Percentiles rank a stretch among this genome's conserved stretches.
Conservation (phyloP, 2,797 vertebrate genomes). For the Syngnathus rostellatus region DNA sequence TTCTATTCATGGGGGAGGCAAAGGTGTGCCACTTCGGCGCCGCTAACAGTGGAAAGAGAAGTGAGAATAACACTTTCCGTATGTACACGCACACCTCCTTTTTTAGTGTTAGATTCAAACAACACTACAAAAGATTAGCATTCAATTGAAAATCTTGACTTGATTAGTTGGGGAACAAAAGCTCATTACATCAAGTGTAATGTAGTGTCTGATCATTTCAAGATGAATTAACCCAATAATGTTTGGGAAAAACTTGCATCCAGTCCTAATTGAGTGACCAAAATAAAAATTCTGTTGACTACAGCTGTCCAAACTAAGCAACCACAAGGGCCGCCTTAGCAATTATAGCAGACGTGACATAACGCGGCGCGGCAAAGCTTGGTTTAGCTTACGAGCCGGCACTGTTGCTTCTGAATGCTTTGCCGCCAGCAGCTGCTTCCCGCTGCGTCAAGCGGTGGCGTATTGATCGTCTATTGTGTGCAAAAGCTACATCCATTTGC, state of each 20-base stretch:
- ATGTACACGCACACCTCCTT: background rate
- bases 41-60: background rate
- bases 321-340: background rate
- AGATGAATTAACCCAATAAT: background rate
- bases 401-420: background rate
- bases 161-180: background rate
- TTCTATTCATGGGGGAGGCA: background rate
- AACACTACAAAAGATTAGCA: background rate
- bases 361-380: background rate
- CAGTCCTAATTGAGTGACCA: background rate
- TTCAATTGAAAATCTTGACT: background rate
- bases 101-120: background rate
- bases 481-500: slow-evolving; percentile 15
- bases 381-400: background rate
- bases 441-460: slow-evolving; percentile 35
- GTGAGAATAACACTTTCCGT: background rate
- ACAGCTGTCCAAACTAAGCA: background rate
- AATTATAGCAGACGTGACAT: background rate
- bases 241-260: background rate
- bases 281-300: background rate
- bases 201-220: background rate
- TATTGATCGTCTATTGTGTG: slow-evolving; percentile 39
- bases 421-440: slow-evolving; percentile 21
- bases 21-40: background rate
- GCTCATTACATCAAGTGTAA: background rate